Conservation (phyloP, 2,888 invertebrate genomes). For the Microplitis deprimator region DNA sequence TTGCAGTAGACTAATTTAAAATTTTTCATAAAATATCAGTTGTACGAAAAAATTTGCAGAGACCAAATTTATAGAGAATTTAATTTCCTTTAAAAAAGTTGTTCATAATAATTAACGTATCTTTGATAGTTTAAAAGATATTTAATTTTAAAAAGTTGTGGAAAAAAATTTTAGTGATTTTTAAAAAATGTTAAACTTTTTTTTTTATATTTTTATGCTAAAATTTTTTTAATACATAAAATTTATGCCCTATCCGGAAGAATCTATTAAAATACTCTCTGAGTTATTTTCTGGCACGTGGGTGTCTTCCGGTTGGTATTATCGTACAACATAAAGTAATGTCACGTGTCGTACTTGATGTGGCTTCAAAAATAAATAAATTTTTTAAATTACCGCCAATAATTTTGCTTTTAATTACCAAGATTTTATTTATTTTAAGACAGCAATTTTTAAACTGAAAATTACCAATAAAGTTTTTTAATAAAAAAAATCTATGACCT, state of each 20-base stretch:
- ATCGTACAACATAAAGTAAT: conserved; percentile 19
- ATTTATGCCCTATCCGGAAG: conserved; percentile 28
- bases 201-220: neutral
- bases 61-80: too few species aligned
- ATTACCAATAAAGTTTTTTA: conserved; percentile 7
- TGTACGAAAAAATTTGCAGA: too few species aligned
- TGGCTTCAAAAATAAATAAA: neutral
- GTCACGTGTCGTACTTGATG: conserved; percentile 27
- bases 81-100: too few species aligned
- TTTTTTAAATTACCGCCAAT: neutral
- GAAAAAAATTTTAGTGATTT: too few species aligned
- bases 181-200: neutral
- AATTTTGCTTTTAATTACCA: neutral
- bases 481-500: conserved; percentile 5
- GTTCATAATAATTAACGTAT: too few species aligned
- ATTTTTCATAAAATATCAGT: too few species aligned
- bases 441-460: too few species aligned
- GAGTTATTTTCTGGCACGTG: conserved; percentile 53
- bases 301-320: conserved; percentile 48
- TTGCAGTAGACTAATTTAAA: too few species aligned
- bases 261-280: conserved; percentile 38
- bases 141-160: too few species aligned
- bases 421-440: too few species aligned
- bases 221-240: neutral
- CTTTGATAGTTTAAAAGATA: too few species aligned